Conservation (phyloP, 2,797 vertebrate species). For the Acropternis orthonyx region DNA sequence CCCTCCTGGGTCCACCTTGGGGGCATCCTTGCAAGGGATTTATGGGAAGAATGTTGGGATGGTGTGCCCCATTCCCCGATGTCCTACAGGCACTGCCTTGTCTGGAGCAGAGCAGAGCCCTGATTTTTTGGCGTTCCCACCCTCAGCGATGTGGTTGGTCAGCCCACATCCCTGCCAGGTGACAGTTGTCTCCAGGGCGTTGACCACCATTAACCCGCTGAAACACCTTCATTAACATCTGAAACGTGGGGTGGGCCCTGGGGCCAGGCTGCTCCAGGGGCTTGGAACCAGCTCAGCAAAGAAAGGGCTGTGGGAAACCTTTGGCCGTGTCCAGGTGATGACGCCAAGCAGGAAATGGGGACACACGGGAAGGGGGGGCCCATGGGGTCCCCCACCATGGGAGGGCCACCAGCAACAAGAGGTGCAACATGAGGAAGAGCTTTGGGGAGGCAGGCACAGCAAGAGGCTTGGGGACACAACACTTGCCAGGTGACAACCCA, state of each 20-base stretch:
- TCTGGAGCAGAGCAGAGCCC: not conserved
- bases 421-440: not conserved
- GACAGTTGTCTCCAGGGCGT: not conserved
- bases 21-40: not conserved
- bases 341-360: not conserved
- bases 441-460: not conserved
- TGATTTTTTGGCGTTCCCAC: not conserved
- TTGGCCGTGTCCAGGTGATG: not conserved
- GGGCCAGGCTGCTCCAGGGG: not conserved
- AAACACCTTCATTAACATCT: slow-evolving; percentile 53
- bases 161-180: not conserved
- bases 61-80: not conserved
- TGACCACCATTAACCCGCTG: slow-evolving; percentile 9
- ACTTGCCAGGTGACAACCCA: not conserved
- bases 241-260: not conserved
- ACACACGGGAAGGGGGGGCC: not conserved
- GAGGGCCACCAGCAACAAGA: not conserved
- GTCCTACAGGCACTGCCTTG: not conserved
- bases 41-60: not conserved
- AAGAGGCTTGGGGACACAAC: accelerated
- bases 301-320: not conserved
- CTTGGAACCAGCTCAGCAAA: not conserved
- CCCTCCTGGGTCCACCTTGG: not conserved
- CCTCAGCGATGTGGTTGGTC: not conserved
- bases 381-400: not conserved